Percentiles rank a stretch among this genome's conserved stretches.
Conservation (phyloP, 2,888 invertebrate species). For the Sinohyriopsis cumingii region DNA sequence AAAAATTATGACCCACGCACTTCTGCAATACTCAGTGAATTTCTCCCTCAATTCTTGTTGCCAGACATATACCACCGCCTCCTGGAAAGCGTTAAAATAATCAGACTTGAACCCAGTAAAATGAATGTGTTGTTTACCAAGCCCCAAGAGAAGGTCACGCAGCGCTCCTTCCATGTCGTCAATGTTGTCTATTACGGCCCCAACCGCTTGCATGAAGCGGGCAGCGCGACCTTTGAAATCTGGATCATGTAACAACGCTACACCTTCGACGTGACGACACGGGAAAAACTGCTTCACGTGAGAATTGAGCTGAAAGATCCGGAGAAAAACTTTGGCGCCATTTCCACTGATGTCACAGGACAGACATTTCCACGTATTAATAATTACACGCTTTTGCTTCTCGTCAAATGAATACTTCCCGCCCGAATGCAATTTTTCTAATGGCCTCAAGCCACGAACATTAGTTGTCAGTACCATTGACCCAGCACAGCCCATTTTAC, state of each 20-base stretch:
- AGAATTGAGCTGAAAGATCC: slow-evolving; percentile 53
- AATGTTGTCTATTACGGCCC: slow-evolving; percentile 58
- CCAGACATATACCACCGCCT: slow-evolving; percentile 52
- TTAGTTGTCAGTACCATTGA: too few species aligned
- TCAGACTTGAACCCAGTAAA: slow-evolving; percentile 56
- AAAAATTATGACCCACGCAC: slow-evolving; percentile 46
- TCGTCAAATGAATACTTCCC: neutral
- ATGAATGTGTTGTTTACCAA: slow-evolving; percentile 54
- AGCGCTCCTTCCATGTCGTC: slow-evolving; percentile 46
- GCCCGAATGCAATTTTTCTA: too few species aligned
- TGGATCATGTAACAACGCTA: slow-evolving; percentile 39
- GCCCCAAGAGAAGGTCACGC: slow-evolving; percentile 46
- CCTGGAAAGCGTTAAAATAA: slow-evolving; percentile 54
- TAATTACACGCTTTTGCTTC: slow-evolving; percentile 33
- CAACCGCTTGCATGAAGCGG: slow-evolving; percentile 66
- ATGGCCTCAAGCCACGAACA: too few species aligned
- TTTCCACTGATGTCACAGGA: slow-evolving; percentile 42
- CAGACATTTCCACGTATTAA: slow-evolving; percentile 48
- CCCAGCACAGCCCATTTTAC: too few species aligned
- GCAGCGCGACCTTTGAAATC: slow-evolving; percentile 56
- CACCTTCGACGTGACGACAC: slow-evolving; percentile 45
- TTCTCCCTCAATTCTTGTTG: slow-evolving; percentile 43
- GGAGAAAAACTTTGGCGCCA: slow-evolving; percentile 54
- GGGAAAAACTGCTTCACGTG: slow-evolving; percentile 58
- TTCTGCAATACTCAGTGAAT: slow-evolving; percentile 28